Evolutionary conservation across 2,797 vertebrate species (phyloP).

Genomic region (Cygnus olor): DNA sequence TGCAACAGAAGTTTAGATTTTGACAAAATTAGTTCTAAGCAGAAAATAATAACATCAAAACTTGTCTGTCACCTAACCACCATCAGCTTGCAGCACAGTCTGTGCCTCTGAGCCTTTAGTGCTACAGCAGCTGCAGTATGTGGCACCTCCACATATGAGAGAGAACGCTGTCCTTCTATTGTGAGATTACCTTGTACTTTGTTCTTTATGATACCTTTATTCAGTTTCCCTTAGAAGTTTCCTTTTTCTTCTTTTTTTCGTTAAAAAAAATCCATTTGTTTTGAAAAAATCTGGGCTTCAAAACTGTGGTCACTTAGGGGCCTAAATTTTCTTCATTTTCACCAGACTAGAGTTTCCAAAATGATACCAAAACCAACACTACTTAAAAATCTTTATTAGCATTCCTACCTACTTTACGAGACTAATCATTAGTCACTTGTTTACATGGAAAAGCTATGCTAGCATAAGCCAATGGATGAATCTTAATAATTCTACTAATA

Average conservation of each 20-base stretch:
- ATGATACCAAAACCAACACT: not conserved
- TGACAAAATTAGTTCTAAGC: not conserved
- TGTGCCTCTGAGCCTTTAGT: not conserved
- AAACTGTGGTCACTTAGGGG: not conserved
- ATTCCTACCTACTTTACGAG: not conserved
- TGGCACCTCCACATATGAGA: not conserved
- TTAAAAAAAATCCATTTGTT: not conserved
- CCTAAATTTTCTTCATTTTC: not conserved
- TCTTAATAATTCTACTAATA: not conserved
- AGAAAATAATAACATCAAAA: not conserved
- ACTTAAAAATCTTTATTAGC: not conserved
- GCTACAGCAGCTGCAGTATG: not conserved
- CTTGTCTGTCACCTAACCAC: no score
- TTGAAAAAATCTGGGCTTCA: not conserved
- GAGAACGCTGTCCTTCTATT: accelerated
- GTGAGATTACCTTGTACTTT: not conserved
- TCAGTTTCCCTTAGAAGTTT: not conserved
- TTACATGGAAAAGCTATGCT: not conserved
- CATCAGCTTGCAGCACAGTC: not conserved
- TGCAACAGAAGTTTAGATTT: not conserved
- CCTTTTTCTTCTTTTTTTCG: not conserved
- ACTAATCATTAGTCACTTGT: not conserved
- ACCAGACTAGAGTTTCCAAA: not conserved
- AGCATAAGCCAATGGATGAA: not conserved
- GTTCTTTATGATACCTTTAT: not conserved